These are phyloP conservation scores for Glaucidium brasilianum DNA, from an alignment of 2,113 vertebrate species.

Conservation along the genomic window DNA sequence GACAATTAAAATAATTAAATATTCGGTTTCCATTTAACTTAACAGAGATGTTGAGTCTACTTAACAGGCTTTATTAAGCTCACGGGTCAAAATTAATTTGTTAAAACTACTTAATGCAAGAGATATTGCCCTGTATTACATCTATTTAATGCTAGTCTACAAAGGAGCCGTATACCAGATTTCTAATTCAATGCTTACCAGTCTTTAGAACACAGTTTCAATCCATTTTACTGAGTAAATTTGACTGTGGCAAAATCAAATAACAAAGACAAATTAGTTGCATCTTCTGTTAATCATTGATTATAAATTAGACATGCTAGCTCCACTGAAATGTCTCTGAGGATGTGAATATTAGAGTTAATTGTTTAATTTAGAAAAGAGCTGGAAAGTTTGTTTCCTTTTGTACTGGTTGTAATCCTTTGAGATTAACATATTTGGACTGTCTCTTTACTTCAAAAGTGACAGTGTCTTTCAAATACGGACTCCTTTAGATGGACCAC, in stretches of 20 bases:
- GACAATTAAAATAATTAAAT: constrained; percentile 62
- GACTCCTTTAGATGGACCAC: not conserved
- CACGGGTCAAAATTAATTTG: constrained; percentile 54
- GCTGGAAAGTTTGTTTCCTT: constrained; percentile 7
- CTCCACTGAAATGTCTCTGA: constrained; percentile 44
- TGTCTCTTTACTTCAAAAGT: constrained; percentile 45
- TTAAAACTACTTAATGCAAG: constrained; percentile 31
- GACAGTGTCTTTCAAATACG: constrained; percentile 37
- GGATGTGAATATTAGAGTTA: constrained; percentile 43
- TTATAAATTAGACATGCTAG: constrained; percentile 67
- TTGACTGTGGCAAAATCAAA: constrained; percentile 52
- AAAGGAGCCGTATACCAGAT: not conserved
- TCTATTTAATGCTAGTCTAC: not conserved
- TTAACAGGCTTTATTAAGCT: constrained; percentile 30
- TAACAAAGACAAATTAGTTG: constrained; percentile 49
- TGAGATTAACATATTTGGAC: constrained; percentile 18
- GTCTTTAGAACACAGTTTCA: constrained; percentile 53
- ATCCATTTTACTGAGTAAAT: constrained; percentile 61
- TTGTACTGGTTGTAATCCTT: constrained; percentile 23
- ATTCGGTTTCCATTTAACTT: constrained; percentile 25
- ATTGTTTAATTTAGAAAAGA: constrained; percentile 66
- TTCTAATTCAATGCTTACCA: constrained; percentile 37
- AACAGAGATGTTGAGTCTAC: constrained; percentile 7
- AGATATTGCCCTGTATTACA: not conserved
- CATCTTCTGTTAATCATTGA: constrained; percentile 67